phyloP scores from a whole-genome alignment of 2,113 vertebrate genomes.

The Calidris pugnax region DNA sequence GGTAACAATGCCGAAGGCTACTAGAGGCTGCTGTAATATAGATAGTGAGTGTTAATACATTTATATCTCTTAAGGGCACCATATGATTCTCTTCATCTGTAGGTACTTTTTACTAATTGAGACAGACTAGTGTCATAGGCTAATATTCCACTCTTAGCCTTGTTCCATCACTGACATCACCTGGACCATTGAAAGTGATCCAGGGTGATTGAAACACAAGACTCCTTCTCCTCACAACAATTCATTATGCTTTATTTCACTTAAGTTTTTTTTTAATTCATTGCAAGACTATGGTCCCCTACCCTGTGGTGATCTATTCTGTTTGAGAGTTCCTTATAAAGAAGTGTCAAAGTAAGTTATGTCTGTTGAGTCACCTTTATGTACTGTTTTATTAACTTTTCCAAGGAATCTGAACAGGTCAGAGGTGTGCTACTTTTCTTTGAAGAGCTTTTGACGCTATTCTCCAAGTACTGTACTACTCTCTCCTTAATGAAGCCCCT shows the following conservation, averaged over 20 bases:
- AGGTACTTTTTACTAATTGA: neutral
- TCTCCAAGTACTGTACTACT: neutral
- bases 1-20: neutral
- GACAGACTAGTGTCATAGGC: neutral
- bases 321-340: neutral
- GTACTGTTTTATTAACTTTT: slow-evolving; percentile 44
- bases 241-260: neutral
- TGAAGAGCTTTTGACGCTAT: neutral
- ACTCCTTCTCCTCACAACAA: neutral
- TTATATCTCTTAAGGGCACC: neutral
- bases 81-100: neutral
- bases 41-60: neutral
- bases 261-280: neutral
- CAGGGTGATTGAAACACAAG: neutral
- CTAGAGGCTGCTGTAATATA: neutral
- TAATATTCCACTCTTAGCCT: neutral
- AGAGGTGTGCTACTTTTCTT: neutral
- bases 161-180: neutral
- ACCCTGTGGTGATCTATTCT: slow-evolving; percentile 5
- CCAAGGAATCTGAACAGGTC: neutral
- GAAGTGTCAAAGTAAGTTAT: slow-evolving; percentile 35
- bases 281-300: neutral
- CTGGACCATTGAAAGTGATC: neutral
- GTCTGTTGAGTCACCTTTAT: neutral
- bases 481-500: neutral